Conservation (phyloP, 1,140 invertebrate genomes). For the Neodiprion lecontei region DNA sequence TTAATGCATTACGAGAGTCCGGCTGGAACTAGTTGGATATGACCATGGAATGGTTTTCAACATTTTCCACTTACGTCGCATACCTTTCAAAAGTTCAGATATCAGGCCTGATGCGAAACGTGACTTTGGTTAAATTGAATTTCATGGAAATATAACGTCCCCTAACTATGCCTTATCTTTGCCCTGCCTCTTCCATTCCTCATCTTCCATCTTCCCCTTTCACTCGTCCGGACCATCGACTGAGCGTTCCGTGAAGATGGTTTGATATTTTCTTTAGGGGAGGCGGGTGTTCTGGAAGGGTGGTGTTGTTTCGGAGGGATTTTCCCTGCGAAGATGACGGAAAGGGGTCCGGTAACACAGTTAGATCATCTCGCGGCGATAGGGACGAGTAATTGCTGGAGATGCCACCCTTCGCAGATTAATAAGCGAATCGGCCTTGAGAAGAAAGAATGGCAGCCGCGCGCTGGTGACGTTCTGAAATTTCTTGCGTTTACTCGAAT, state of each 20-base stretch:
- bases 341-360: conserved; percentile 14
- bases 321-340: background rate
- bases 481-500: background rate
- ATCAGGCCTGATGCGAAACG: background rate
- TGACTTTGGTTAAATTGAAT: background rate
- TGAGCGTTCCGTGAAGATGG: conserved; percentile 12
- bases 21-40: too few relatives aligned
- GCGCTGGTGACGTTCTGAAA: background rate
- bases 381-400: conserved; percentile 20
- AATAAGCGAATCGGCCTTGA: conserved; percentile 12
- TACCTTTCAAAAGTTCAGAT: too few relatives aligned
- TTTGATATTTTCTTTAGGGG: conserved; percentile 14
- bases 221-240: background rate
- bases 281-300: background rate
- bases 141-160: background rate
- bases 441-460: background rate
- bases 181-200: background rate
- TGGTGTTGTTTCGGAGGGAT: background rate
- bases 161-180: background rate
- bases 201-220: background rate
- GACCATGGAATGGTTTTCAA: too few relatives aligned
- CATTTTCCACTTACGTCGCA: too few relatives aligned
- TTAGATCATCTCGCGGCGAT: conserved; percentile 17
- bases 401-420: conserved; percentile 17
- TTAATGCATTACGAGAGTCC: too few relatives aligned